These are phyloP conservation scores for Sepiola atlantica DNA, from an alignment of 2,888 invertebrate species.

Conservation along the genomic window DNA sequence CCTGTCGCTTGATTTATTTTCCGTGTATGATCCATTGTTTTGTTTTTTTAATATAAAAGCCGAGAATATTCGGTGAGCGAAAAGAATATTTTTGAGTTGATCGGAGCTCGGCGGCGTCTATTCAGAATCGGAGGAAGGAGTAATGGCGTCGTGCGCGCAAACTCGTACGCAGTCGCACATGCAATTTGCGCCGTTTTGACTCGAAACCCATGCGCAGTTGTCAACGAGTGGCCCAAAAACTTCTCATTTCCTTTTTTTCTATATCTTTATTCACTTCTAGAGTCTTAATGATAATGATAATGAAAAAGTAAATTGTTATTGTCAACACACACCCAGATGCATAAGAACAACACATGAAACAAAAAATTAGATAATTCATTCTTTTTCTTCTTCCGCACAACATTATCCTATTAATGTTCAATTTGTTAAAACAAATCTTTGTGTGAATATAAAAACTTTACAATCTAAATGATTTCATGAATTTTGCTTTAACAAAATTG, in stretches of 20 bases:
- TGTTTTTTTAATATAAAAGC: neutral
- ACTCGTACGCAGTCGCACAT: slow-evolving; percentile 39
- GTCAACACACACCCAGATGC: neutral
- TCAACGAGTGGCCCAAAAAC: slow-evolving; percentile 37
- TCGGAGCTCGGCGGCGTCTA: neutral
- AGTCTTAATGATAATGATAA: neutral
- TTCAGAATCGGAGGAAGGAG: neutral
- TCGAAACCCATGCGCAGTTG: slow-evolving; percentile 34
- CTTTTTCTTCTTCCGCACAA: too few relatives aligned
- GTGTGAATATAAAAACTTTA: neutral
- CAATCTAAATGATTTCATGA: neutral
- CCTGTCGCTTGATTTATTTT: neutral
- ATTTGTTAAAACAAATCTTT: neutral
- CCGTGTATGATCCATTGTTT: neutral
- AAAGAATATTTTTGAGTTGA: neutral
- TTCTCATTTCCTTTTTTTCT: neutral
- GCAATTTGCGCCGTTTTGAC: neutral
- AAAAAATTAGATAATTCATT: too few relatives aligned
- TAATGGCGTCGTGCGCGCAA: slow-evolving; percentile 34
- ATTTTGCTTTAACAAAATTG: too few relatives aligned
- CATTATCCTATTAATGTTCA: neutral
- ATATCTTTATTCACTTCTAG: neutral
- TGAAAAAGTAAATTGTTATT: neutral
- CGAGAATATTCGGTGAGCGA: neutral
- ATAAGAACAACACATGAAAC: neutral